phyloP scores from a whole-genome alignment of 2,888 invertebrate genomes.

The Leptura quadrifasciata region DNA sequence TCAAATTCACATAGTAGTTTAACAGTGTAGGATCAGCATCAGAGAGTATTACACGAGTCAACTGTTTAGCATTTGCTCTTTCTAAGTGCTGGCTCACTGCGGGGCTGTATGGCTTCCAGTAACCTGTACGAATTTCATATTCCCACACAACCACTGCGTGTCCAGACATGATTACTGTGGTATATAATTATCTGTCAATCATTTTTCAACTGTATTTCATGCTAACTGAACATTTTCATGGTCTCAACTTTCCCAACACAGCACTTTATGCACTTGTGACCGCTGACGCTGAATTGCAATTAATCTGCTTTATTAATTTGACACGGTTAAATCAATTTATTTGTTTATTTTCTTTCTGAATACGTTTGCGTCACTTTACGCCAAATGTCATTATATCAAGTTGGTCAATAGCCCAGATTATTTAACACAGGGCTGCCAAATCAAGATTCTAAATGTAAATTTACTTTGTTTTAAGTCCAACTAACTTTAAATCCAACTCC shows the following conservation, averaged over 20 bases:
- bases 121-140: slow-evolving; percentile 82
- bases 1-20: slow-evolving; percentile 86
- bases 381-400: slow-evolving; percentile 25
- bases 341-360: slow-evolving; percentile 45
- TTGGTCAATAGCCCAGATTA: slow-evolving; percentile 1
- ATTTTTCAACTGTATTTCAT: slow-evolving; percentile 32
- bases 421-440: background rate
- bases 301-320: slow-evolving; percentile 44
- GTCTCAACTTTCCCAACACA: slow-evolving; percentile 22
- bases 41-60: slow-evolving; percentile 88
- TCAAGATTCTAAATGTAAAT: background rate
- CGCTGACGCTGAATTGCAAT: slow-evolving; percentile 24
- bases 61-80: slow-evolving; percentile 87
- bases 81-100: slow-evolving; percentile 90
- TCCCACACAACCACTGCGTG: slow-evolving; percentile 90
- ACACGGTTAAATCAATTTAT: slow-evolving; percentile 46
- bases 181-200: slow-evolving; percentile 46
- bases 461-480: too few species aligned
- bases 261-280: slow-evolving; percentile 25
- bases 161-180: slow-evolving; percentile 74
- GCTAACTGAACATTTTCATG: slow-evolving; percentile 27
- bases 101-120: slow-evolving; percentile 91
- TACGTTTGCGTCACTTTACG: slow-evolving; percentile 39
- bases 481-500: too few species aligned
- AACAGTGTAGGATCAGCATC: slow-evolving; percentile 89